Conservation (phyloP, 2,113 vertebrate species). For the Blennius ocellaris region DNA sequence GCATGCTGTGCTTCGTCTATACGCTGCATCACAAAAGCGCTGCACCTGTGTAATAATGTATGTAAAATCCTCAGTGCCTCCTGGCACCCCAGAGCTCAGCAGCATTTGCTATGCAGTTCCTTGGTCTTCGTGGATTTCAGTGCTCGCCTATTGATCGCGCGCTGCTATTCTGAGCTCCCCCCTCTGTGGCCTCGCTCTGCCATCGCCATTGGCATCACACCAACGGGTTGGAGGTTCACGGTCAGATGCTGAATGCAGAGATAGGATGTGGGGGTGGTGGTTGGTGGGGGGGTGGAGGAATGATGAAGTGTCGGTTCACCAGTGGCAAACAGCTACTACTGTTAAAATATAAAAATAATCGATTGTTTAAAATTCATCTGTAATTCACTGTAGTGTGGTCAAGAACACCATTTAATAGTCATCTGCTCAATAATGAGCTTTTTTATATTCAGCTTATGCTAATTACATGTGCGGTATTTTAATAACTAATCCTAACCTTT, state of each 20-base stretch:
- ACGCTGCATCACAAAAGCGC: constrained; percentile 1
- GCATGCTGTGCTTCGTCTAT: constrained; percentile 1
- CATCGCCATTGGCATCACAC: constrained; percentile 19
- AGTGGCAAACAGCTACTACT: not conserved
- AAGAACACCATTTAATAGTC: too few species aligned
- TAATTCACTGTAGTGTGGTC: too few species aligned
- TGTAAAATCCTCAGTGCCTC: constrained; percentile 4
- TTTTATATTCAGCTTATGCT: too few species aligned
- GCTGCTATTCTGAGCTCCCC: constrained; percentile 42
- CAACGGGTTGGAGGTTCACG: not conserved
- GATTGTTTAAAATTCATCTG: too few species aligned
- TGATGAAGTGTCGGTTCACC: not conserved
- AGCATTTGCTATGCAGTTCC: constrained; percentile 38
- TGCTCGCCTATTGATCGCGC: constrained; percentile 19
- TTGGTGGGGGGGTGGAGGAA: not conserved
- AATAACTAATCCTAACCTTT: too few species aligned
- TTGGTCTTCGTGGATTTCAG: constrained; percentile 29
- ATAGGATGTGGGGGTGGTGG: not conserved
- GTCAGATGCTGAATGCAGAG: not conserved
- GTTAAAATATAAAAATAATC: too few species aligned
- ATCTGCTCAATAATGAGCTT: too few species aligned
- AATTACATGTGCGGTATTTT: too few species aligned
- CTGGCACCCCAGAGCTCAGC: not conserved
- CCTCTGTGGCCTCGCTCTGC: constrained; percentile 6
- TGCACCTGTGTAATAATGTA: constrained; percentile 25